Conservation (phyloP, 2,113 vertebrate genomes). For the Platichthys stellatus region DNA sequence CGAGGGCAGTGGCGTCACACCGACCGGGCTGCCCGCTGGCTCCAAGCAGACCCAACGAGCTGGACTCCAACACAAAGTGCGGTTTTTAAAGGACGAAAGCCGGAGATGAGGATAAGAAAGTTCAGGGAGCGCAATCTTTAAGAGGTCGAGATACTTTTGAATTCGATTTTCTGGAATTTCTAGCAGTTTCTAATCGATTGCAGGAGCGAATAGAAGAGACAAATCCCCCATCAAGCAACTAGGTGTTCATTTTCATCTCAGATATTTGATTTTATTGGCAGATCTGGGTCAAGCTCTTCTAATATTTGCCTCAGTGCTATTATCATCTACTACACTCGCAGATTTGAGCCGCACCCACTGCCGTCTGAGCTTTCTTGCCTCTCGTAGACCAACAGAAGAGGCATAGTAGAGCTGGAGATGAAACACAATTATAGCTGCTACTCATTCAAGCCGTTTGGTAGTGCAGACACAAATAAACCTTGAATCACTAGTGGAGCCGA, state of each 20-base stretch:
- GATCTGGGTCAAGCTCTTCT: conserved; percentile 17
- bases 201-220: conserved; percentile 12
- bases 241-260: conserved; percentile 1
- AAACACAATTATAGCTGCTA: not conserved
- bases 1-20: conserved; percentile 25
- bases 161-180: not conserved
- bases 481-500: not conserved
- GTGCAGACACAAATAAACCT: not conserved
- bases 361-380: conserved; percentile 13
- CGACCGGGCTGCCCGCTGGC: conserved; percentile 18
- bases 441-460: not conserved
- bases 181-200: conserved; percentile 5
- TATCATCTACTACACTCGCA: conserved; percentile 9
- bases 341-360: conserved; percentile 43
- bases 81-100: not conserved
- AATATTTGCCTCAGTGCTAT: conserved; percentile 33
- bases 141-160: not conserved
- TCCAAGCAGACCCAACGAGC: conserved; percentile 7
- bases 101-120: not conserved
- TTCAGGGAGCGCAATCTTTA: not conserved
- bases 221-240: not conserved
- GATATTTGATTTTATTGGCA: conserved; percentile 11
- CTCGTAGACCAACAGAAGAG: not conserved
- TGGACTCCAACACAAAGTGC: not conserved
- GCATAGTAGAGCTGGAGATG: not conserved